A percentile compares a stretch with the other conserved stretches of the same genome.
phyloP scores from a whole-genome alignment of 1,140 invertebrate genomes.

The Cydia strobilella region DNA sequence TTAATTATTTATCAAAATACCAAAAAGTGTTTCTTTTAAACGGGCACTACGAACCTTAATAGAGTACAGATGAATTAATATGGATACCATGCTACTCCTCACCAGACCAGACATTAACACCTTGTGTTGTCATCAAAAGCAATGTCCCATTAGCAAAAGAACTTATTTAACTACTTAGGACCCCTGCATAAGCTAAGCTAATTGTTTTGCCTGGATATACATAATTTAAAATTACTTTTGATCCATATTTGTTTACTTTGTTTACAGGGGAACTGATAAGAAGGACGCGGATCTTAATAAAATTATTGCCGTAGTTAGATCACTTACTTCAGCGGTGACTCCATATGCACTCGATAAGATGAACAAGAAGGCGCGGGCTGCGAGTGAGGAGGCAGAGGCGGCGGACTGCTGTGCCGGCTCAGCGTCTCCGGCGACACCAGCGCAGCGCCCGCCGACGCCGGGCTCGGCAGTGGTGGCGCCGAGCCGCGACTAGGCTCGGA shows the following conservation, averaged over 20 bases:
- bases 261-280: neutral
- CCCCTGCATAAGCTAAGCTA: too few species aligned
- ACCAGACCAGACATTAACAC: too few species aligned
- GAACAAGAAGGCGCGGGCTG: slow-evolving; percentile 75
- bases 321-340: slow-evolving; percentile 70
- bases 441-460: slow-evolving; percentile 85
- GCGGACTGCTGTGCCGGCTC: slow-evolving; percentile 73
- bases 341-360: slow-evolving; percentile 74
- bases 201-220: too few species aligned
- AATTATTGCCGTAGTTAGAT: neutral
- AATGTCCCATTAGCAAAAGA: too few species aligned
- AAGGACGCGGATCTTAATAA: neutral
- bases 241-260: neutral
- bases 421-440: slow-evolving; percentile 87
- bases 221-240: too few species aligned
- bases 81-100: too few species aligned
- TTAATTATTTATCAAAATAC: too few species aligned
- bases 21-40: too few species aligned
- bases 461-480: slow-evolving; percentile 82
- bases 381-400: slow-evolving; percentile 70
- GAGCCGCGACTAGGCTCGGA: slow-evolving; percentile 65
- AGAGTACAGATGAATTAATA: too few species aligned
- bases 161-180: too few species aligned
- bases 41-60: too few species aligned
- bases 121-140: too few species aligned